Evolutionary conservation across 2,797 vertebrate species (phyloP), one percentile per base, ranked within the genome.

Genomic region (Melanotaenia maccullochi): DNA sequence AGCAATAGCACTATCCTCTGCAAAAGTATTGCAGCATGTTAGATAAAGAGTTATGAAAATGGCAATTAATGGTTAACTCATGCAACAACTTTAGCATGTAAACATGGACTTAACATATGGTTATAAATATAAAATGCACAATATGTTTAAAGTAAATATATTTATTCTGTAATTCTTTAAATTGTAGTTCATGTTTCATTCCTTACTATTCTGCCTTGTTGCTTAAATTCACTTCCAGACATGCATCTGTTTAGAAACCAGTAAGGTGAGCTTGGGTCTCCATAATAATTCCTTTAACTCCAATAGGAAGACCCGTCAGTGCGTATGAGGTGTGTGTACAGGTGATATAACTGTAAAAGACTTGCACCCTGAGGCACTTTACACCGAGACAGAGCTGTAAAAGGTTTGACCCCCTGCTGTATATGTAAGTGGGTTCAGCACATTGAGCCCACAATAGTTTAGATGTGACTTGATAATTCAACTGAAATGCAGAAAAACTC

Each of bases 271-370:
- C 44, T 68, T 14, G 40, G 71, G 58, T 58, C 55, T 68, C 14
- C 47, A 59, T 28, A 8, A 44, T 32, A 4, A 28, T 60, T 49
- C 40, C 11, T 38, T 30, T 66, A 32, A 40, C 47, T 58, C 54
- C 59, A 63, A 56, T 60, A 55, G 18, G 44, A 51, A 80, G 60
- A 68, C 62, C 9, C 60, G 63, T 64, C 44, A 32, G 65, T 86
- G 81, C 61, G 58, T 36, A 54, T 36, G 40, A 71, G 14, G 25
- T 14, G 52, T 3, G 16, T 35, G 28, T 55, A 25, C 60, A 54
- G 38, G 51, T 61, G 54, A 74, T 75, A 78, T 74, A 58, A 67
- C 47, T 24, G 56, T 55, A 44, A 60, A 73, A 68, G 65, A 59
- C 52, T 63, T 0, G 1, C 69, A 47, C 62, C 60, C 63, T 9